phyloP scores from a whole-genome alignment of 2,888 invertebrate genomes.

The Schizaphis graminum region DNA sequence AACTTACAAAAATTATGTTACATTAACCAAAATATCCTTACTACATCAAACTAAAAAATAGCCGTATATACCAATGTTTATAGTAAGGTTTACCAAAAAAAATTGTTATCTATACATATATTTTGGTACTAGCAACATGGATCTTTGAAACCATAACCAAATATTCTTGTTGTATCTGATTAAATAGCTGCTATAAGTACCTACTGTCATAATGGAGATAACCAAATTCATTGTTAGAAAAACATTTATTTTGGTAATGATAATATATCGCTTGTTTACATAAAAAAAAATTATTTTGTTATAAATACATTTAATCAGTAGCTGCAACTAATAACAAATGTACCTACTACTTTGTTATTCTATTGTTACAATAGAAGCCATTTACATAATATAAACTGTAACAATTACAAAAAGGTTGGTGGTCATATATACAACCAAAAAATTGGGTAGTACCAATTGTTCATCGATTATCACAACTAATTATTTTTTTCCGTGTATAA shows the following conservation, averaged over 20 bases:
- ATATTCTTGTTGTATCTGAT: background rate
- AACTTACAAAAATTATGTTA: background rate
- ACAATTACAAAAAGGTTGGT: background rate
- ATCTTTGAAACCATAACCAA: background rate
- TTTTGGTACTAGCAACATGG: background rate
- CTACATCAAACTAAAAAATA: background rate
- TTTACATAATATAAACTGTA: background rate
- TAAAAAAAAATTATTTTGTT: background rate
- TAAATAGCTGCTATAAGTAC: background rate
- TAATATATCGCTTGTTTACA: background rate
- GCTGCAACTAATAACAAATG: background rate
- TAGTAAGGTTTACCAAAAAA: constrained; percentile 4
- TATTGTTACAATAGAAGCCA: background rate
- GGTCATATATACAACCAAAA: constrained; percentile 5
- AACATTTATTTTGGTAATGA: constrained; percentile 4
- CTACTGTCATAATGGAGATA: background rate
- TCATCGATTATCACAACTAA: background rate
- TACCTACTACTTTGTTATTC: background rate
- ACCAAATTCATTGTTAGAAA: background rate
- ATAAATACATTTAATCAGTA: background rate
- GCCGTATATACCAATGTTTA: background rate
- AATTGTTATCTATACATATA: background rate
- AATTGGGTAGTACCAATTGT: background rate
- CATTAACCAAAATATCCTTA: background rate
- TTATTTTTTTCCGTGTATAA: no score